Conservation (phyloP, 2,113 vertebrate genomes). For the Steatornis caripensis region DNA sequence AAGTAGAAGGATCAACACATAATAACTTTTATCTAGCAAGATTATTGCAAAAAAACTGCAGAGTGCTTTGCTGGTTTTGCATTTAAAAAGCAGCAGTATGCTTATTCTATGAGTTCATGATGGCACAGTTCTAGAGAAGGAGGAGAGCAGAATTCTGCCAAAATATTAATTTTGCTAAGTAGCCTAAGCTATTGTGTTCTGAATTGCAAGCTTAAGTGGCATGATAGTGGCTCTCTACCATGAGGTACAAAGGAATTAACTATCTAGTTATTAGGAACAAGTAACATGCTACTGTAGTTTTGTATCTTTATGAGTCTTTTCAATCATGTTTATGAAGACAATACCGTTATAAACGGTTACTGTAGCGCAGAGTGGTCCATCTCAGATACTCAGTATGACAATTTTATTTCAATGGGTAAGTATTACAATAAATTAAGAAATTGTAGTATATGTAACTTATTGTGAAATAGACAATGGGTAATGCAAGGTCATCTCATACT, state of each 20-base stretch:
- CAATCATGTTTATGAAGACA: slow-evolving; percentile 65
- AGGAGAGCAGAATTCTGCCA: not conserved
- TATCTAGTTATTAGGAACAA: not conserved
- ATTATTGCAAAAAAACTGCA: not conserved
- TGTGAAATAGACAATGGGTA: not conserved
- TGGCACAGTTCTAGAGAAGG: not conserved
- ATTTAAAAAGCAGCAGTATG: not conserved
- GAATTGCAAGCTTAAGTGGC: not conserved
- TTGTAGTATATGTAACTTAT: not conserved
- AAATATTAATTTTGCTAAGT: not conserved
- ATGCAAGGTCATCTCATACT: not conserved
- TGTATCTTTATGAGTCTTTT: slow-evolving; percentile 39
- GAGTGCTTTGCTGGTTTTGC: rapidly evolving
- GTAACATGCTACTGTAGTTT: not conserved
- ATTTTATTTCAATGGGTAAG: slow-evolving; percentile 42
- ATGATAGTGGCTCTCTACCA: not conserved
- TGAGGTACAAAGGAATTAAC: not conserved
- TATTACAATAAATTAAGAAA: slow-evolving; percentile 48
- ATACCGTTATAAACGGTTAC: slow-evolving; percentile 43
- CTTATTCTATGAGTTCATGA: not conserved
- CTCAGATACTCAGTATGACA: slow-evolving; percentile 28
- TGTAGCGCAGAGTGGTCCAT: not conserved
- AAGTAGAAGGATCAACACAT: not conserved
- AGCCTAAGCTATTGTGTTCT: not conserved
- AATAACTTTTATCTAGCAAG: not conserved